A percentile compares a stretch with the other conserved stretches of the same genome.
These are phyloP conservation scores for Hemibagrus wyckioides DNA, from an alignment of 2,113 vertebrate genomes.

Conservation along the genomic window DNA sequence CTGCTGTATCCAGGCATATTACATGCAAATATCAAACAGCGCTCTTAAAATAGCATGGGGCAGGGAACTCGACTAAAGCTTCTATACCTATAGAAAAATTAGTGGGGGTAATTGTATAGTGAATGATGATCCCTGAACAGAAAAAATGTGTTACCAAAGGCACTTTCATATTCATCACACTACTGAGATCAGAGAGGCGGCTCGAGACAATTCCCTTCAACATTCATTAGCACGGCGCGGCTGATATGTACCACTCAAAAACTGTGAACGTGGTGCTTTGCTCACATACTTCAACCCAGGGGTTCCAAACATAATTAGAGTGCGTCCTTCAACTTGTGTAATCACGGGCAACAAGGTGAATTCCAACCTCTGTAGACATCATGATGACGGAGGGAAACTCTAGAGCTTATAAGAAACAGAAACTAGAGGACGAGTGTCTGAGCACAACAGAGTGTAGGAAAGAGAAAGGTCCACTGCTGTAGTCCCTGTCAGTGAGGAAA, in stretches of 20 bases:
- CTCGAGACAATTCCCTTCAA: background rate
- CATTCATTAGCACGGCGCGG: background rate
- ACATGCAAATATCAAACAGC: conserved; percentile 17
- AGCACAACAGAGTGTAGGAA: background rate
- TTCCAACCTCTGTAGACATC: background rate
- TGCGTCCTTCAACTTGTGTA: conserved; percentile 1
- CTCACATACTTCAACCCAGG: background rate
- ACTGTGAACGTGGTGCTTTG: background rate
- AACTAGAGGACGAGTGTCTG: background rate
- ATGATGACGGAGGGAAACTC: background rate
- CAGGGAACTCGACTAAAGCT: conserved; percentile 19
- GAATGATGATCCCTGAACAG: conserved; percentile 22
- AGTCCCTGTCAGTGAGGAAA: background rate
- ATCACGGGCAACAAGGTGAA: conserved; percentile 8
- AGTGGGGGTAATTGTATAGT: conserved; percentile 33
- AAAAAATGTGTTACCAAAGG: conserved; percentile 31
- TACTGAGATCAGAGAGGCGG: conserved; percentile 6
- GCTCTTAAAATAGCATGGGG: conserved; percentile 11
- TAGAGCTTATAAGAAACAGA: background rate
- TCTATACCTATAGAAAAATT: conserved; percentile 11
- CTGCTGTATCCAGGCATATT: background rate
- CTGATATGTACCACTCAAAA: conserved; percentile 6
- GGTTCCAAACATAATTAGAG: background rate
- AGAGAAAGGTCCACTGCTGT: conserved; percentile 14
- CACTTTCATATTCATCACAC: conserved; percentile 31